Percentiles rank a stretch among this genome's conserved stretches.
These are phyloP conservation scores for Megalopta genalis DNA, from an alignment of 1,140 invertebrate genomes.

Conservation along the genomic window DNA sequence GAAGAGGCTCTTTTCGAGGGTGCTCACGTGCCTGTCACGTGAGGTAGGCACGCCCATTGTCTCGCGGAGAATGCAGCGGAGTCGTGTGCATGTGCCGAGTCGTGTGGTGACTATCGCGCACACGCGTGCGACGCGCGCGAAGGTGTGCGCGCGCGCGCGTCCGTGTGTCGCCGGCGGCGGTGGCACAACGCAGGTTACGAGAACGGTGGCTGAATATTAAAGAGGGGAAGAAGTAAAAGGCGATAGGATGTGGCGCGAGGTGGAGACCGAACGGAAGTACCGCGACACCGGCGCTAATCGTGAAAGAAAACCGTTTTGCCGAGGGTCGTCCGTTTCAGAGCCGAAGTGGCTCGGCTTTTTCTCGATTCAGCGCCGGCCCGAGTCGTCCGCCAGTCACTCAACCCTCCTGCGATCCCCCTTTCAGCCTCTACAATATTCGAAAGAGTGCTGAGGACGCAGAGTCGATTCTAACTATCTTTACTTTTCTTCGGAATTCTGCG, in stretches of 20 bases:
- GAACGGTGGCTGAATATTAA: conserved; percentile 63
- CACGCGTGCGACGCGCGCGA: neutral
- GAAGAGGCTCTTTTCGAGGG: conserved; percentile 70
- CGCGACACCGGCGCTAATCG: conserved; percentile 66
- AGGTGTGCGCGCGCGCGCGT: neutral
- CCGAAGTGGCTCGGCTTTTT: neutral
- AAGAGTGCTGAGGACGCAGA: too few species aligned
- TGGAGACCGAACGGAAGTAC: conserved; percentile 55
- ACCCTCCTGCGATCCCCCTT: too few species aligned
- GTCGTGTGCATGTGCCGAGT: neutral
- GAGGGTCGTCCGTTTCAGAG: neutral
- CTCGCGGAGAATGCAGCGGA: conserved; percentile 48
- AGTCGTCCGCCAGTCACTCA: too few species aligned
- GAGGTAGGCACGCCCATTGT: conserved; percentile 67
- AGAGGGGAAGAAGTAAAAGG: conserved; percentile 62
- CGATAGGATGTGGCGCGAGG: conserved; percentile 54
- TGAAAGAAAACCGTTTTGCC: conserved; percentile 59
- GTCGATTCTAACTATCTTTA: too few species aligned
- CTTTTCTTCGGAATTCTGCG: too few species aligned
- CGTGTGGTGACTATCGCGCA: neutral
- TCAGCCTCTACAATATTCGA: too few species aligned
- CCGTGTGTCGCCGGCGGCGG: neutral
- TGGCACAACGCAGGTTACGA: conserved; percentile 43
- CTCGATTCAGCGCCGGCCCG: neutral
- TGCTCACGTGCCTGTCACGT: conserved; percentile 69